A percentile compares a stretch with the other conserved stretches of the same genome.
Conservation (phyloP, 2,797 vertebrate species). For the Helarctos malayanus region DNA sequence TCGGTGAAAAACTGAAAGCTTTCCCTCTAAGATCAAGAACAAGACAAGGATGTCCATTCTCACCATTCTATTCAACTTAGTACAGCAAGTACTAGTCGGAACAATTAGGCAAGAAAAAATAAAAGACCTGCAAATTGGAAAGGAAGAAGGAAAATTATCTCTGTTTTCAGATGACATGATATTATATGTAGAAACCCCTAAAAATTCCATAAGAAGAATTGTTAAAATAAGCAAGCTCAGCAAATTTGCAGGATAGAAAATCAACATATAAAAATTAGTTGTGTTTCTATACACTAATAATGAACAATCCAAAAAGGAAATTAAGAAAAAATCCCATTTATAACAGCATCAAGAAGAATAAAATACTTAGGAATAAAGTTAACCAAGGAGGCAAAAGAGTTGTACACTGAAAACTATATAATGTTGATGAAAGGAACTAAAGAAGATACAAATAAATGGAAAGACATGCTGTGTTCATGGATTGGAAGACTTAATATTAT, state of each 20-base stretch:
- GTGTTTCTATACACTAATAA: not conserved
- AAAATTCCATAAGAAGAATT: not conserved
- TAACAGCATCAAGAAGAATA: not conserved
- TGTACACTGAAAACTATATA: not conserved
- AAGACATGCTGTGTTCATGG: not conserved
- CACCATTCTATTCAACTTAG: not conserved
- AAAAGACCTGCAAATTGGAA: not conserved
- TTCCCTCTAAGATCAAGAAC: not conserved
- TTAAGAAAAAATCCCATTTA: not conserved
- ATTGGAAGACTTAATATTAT: not conserved
- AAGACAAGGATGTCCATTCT: not conserved
- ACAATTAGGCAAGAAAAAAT: not conserved
- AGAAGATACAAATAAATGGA: not conserved
- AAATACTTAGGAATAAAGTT: not conserved
- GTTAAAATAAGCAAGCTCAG: not conserved
- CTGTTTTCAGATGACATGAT: not conserved
- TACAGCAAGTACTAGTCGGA: not conserved
- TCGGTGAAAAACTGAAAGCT: not conserved
- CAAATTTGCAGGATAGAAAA: not conserved
- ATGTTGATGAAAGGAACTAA: not conserved
- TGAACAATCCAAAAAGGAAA: not conserved
- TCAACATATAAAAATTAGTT: not conserved
- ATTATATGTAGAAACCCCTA: not conserved
- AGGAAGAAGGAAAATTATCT: not conserved
- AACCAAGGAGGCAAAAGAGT: not conserved